A percentile compares a stretch with the other conserved stretches of the same genome.
Evolutionary conservation across 2,888 invertebrate species (phyloP).

Genomic region (Sphinx pinastri): DNA sequence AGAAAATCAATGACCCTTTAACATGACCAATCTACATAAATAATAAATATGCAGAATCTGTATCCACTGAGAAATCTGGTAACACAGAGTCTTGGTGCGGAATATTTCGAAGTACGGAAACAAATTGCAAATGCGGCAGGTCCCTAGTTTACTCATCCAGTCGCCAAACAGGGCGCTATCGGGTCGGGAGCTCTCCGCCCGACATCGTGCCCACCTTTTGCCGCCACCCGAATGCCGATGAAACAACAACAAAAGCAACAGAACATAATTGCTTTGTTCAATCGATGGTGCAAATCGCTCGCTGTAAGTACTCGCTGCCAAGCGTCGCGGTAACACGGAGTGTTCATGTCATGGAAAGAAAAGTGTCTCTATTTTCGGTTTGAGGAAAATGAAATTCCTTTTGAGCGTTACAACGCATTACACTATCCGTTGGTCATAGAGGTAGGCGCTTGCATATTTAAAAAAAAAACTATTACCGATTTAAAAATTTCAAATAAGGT

Average conservation of each 20-base stretch:
- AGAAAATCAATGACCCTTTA: slow-evolving; percentile 33
- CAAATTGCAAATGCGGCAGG: slow-evolving; percentile 70
- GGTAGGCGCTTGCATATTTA: too few species aligned
- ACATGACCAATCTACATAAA: slow-evolving; percentile 64
- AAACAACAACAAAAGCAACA: slow-evolving; percentile 48
- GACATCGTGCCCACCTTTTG: slow-evolving; percentile 25
- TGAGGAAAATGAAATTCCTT: too few species aligned
- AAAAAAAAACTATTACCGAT: too few species aligned
- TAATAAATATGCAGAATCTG: slow-evolving; percentile 59
- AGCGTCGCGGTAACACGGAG: neutral
- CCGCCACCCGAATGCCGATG: slow-evolving; percentile 47
- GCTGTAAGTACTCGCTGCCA: neutral
- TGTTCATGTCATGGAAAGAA: too few species aligned
- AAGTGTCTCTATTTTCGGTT: too few species aligned
- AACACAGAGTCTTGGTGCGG: slow-evolving; percentile 71
- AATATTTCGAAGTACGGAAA: slow-evolving; percentile 71
- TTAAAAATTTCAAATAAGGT: too few species aligned
- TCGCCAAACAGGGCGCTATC: slow-evolving; percentile 60
- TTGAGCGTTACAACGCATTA: too few species aligned
- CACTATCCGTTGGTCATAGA: too few species aligned
- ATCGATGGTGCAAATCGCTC: slow-evolving; percentile 13
- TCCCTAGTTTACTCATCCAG: slow-evolving; percentile 66
- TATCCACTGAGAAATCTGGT: slow-evolving; percentile 75
- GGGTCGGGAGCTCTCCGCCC: slow-evolving; percentile 33
- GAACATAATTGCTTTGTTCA: slow-evolving; percentile 34